phyloP scores from a whole-genome alignment of 2,888 invertebrate species.

The Cheilosia vernalis region DNA sequence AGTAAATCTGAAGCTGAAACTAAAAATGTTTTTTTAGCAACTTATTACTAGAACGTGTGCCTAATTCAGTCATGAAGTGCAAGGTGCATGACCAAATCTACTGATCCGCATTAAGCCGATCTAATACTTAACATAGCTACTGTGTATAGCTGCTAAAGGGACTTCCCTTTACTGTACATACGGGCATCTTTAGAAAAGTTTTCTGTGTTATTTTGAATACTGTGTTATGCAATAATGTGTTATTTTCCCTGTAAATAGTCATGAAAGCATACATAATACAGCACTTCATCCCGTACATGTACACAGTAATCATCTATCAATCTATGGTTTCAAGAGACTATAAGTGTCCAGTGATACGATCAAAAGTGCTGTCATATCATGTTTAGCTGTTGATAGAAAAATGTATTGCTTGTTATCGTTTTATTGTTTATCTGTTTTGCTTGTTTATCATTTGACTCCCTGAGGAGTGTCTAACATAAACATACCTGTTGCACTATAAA shows the following conservation, averaged over 20 bases:
- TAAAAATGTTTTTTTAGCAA: too few relatives aligned
- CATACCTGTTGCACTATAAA: too few relatives aligned
- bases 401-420: constrained; percentile 2
- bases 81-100: too few relatives aligned
- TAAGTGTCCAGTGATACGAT: constrained; percentile 59
- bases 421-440: background rate
- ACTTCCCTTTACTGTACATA: constrained; percentile 3
- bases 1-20: too few relatives aligned
- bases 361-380: constrained; percentile 32
- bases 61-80: too few relatives aligned
- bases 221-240: background rate
- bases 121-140: background rate
- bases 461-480: constrained; percentile 16
- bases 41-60: too few relatives aligned
- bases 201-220: background rate
- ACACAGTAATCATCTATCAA: constrained; percentile 54
- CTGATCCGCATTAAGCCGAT: background rate
- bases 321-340: constrained; percentile 40
- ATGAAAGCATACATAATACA: constrained; percentile 43
- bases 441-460: constrained; percentile 12
- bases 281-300: constrained; percentile 52
- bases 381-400: constrained; percentile 13
- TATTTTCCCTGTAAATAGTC: constrained; percentile 40
- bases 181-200: background rate
- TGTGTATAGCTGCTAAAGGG: background rate